phyloP scores from a whole-genome alignment of 30 jellyfish, hydroid and myxozoan species.

The Morbakka virulenta region DNA sequence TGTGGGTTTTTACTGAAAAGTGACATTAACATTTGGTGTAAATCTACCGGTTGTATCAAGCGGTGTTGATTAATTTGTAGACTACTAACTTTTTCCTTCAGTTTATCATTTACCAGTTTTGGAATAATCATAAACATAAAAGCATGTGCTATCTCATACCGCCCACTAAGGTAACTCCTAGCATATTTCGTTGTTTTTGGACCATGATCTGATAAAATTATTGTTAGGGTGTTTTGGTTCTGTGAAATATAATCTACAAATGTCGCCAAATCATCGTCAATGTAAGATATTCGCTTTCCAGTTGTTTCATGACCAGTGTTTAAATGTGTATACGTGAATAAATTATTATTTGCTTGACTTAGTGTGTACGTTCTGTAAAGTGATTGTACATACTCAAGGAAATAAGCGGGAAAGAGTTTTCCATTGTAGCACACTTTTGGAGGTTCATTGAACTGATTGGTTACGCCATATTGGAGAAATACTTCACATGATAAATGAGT shows the following conservation, averaged over 20 bases:
- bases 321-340: conserved; percentile 81
- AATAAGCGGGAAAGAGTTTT: conserved; percentile 66
- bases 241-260: conserved; percentile 21
- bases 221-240: conserved; percentile 68
- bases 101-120: conserved; percentile 10
- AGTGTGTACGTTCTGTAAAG: conserved; percentile 16
- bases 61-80: conserved; percentile 70
- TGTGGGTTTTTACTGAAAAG: conserved; percentile 33
- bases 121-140: conserved; percentile 85
- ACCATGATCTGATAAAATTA: conserved; percentile 94
- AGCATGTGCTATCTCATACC: conserved; percentile 89
- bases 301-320: conserved; percentile 94
- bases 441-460: conserved; percentile 95
- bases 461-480: conserved; percentile 74
- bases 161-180: conserved; percentile 75
- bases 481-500: conserved; percentile 94
- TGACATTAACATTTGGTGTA: conserved; percentile 64
- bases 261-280: conserved; percentile 67
- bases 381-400: conserved; percentile 47
- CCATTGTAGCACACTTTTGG: conserved; percentile 96
- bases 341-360: conserved; percentile 27
- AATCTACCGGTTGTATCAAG: conserved; percentile 53
- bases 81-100: conserved; percentile 39
- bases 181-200: conserved; percentile 92
- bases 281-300: conserved; percentile 81